A percentile compares a stretch with the other conserved stretches of the same genome.
Evolutionary conservation across 2,888 invertebrate species (phyloP).

Genomic region (Agrilus biguttatus): DNA sequence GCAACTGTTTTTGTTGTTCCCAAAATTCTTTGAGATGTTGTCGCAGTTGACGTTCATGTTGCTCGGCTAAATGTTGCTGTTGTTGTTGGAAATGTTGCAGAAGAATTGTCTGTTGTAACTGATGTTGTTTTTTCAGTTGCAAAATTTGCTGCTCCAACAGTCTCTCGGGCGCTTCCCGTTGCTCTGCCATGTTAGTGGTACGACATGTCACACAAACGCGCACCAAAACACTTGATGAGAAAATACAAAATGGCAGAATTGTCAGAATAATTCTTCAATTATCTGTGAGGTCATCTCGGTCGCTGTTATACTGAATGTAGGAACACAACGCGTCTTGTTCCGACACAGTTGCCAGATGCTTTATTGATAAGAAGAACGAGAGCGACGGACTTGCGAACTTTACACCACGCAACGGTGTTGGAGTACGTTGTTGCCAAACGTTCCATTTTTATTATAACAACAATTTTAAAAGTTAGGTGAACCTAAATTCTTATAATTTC

Average conservation of each 20-base stretch:
- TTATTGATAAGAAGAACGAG: conserved; percentile 11
- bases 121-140: conserved; percentile 88
- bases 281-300: conserved; percentile 31
- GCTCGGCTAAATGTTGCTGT: conserved; percentile 76
- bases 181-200: conserved; percentile 23
- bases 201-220: conserved; percentile 8
- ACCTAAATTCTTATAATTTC: no score
- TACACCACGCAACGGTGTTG: neutral
- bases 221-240: conserved; percentile 14
- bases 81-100: conserved; percentile 85
- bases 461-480: no score
- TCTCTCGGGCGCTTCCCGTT: conserved; percentile 29
- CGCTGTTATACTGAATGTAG: conserved; percentile 18
- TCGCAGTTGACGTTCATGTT: conserved; percentile 80
- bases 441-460: no score
- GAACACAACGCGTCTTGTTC: conserved; percentile 15
- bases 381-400: neutral
- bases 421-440: neutral
- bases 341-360: conserved; percentile 22
- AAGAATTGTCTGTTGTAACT: conserved; percentile 81
- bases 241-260: conserved; percentile 22
- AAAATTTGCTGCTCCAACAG: conserved; percentile 36
- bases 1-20: conserved; percentile 79
- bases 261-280: conserved; percentile 27
- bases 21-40: conserved; percentile 84